Evolutionary conservation across 1,140 invertebrate genomes (phyloP), one percentile per base, ranked within the genome.

Genomic region (Drosophila mojavensis): DNA sequence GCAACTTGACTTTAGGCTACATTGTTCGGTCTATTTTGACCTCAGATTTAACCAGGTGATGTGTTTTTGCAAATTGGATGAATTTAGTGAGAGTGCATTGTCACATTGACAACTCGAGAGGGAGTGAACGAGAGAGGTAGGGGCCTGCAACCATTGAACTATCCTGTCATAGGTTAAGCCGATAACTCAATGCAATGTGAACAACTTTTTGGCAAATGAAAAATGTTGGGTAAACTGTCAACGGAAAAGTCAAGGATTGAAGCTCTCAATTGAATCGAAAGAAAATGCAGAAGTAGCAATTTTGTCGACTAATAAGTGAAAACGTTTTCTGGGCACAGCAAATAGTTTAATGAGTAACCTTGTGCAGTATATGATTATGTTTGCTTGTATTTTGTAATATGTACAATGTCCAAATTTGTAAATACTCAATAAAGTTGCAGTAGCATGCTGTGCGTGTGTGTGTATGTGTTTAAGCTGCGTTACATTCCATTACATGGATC

Each of bases 1-100:
- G 45, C 20, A 67, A 74, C 56, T 61, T 59, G n/a, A 43, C 45
- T 28, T 9, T 48, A 41, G 50, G 55, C 70, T 26, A 50, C 64
- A 53, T 24, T 68, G 15, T 55, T 69, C 28, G 50, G 36, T 53
- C 17, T 28, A 26, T 50, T 55, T 30, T 68, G 65, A 74, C 58
- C 71, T 36, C 41, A 55, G 50, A 68, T 30, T 73, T 56, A 68
- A 68, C 71, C 60, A 51, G 65, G 15, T 28, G 28, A 20, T 48
- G 39, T 86, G 71, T 82, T 82, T 79, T 72, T 61, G 45, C 78
- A 86, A 86, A 86, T 86, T 86, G 82, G 82, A 86, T 86, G 79
- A 88, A 86, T 62, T 83, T 67, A 76, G 72, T 64, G 77, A 39
- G 17, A 11, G 15, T 41, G 53, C 30, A 15, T 5, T 33, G 53